Conservation (phyloP, 2,888 invertebrate genomes). For the Eupithecia subfuscata region DNA sequence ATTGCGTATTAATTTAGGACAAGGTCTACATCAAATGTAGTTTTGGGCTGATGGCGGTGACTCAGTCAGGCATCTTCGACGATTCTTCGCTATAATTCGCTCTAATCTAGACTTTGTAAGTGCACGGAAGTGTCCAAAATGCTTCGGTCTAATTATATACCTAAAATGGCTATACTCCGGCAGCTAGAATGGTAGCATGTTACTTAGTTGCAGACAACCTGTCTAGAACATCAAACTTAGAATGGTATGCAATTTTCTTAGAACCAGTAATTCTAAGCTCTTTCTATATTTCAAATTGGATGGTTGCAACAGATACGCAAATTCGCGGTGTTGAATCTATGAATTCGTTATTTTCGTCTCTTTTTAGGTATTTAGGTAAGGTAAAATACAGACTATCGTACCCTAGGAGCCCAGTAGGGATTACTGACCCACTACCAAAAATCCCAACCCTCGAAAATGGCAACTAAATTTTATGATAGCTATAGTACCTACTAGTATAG, state of each 20-base stretch:
- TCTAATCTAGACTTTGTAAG: neutral
- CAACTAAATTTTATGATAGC: neutral
- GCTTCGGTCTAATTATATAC: neutral
- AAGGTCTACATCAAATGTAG: neutral
- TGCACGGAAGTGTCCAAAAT: neutral
- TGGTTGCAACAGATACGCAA: neutral
- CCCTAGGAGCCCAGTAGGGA: too few relatives aligned
- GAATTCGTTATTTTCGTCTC: neutral
- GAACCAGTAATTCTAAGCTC: slow-evolving; percentile 16
- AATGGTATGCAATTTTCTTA: slow-evolving; percentile 21
- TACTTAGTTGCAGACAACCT: slow-evolving; percentile 13
- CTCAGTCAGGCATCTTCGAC: neutral
- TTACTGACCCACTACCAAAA: neutral
- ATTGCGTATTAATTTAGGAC: neutral
- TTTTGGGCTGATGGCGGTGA: neutral
- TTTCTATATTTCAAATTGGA: neutral
- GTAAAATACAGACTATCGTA: too few relatives aligned
- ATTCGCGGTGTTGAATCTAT: neutral
- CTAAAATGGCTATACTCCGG: neutral
- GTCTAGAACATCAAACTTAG: slow-evolving; percentile 19
- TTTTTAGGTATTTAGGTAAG: neutral
- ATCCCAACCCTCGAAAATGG: neutral
- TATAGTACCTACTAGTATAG: too few relatives aligned
- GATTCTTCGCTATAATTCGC: neutral
- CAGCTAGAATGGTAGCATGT: neutral